A percentile compares a stretch with the other conserved stretches of the same genome.
Evolutionary conservation across 2,888 invertebrate species (phyloP).

Genomic region (Phyllotreta striolata): DNA sequence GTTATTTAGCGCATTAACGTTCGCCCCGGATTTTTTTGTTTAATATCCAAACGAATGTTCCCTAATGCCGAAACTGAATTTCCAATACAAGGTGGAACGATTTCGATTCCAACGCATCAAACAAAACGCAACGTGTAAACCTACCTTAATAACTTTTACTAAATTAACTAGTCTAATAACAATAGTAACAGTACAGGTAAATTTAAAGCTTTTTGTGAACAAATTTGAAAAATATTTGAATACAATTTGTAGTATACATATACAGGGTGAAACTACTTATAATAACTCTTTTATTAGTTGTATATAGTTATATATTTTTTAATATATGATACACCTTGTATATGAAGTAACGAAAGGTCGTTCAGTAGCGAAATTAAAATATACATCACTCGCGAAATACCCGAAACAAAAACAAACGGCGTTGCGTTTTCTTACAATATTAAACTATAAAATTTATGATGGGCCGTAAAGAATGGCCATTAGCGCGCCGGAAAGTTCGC

Average conservation of each 20-base stretch:
- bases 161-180: no score
- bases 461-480: slow-evolving; percentile 59
- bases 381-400: slow-evolving; percentile 58
- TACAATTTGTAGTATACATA: no score
- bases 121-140: no score
- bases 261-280: no score
- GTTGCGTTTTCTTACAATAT: slow-evolving; percentile 57
- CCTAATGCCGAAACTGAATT: slow-evolving; percentile 57
- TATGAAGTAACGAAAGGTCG: slow-evolving; percentile 48
- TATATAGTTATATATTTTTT: no score
- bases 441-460: slow-evolving; percentile 60
- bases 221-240: no score
- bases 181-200: no score
- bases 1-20: slow-evolving; percentile 39
- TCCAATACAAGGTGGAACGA: no score
- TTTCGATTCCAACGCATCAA: no score
- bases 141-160: no score
- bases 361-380: slow-evolving; percentile 61
- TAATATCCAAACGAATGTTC: slow-evolving; percentile 57
- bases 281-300: no score
- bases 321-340: slow-evolving; percentile 8
- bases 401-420: slow-evolving; percentile 59
- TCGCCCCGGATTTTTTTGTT: slow-evolving; percentile 47
- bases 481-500: slow-evolving; percentile 53
- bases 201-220: no score